Base-by-base conservation (phyloP, 2,113 vertebrate species). In the Phaethornis superciliosus region DNA sequence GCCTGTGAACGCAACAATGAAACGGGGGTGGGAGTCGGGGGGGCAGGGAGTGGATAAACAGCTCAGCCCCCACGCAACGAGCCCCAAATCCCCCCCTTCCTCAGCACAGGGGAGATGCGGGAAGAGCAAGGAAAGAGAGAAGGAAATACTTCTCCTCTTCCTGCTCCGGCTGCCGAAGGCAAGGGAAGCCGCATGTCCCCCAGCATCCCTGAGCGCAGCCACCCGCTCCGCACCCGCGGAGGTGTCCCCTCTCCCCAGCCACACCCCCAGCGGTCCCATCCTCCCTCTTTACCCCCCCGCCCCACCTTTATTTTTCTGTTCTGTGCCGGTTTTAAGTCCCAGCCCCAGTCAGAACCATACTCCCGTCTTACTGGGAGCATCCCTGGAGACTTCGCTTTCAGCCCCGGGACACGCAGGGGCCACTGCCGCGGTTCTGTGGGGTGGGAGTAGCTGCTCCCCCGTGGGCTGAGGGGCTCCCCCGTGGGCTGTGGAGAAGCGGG, bases 1-100 rank as follows among this genome's bases (percentile, higher is more conserved):
- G 26, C n/a, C 27, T 33, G 17, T 4, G 35, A 67, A 62, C 0
- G 26, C 85, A 35, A 10, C 26, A 0, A 0, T 21, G 33, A 52
- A 60, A 18, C 1, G 8, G 22, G 16, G 20, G 1, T 5, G 6
- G 19, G 5, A 11, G 15, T 16, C 8, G 46, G 23, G 51, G 49
- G 12, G 24, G 51, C 6, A 54, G 5, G 26, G 22, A 32, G 26
- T 0, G 2, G 14, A 9, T 12, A 15, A 82, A 67, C 27, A 24
- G 17, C 80, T 88, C 82, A 79, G 42, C 14, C 10, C 44, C 40
- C 2, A 2, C 0, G 1, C 28, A 33, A 20, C 2, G 8, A 76
- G 14, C 3, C 74, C 44, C 30, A 9, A 4, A 12, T 8, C 40
- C 5, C 0, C 17, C 15, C 40, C 2, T 7, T n/a, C n/a, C 42